Conservation (phyloP, 1,140 invertebrate genomes). For the Brachionus rubens region DNA sequence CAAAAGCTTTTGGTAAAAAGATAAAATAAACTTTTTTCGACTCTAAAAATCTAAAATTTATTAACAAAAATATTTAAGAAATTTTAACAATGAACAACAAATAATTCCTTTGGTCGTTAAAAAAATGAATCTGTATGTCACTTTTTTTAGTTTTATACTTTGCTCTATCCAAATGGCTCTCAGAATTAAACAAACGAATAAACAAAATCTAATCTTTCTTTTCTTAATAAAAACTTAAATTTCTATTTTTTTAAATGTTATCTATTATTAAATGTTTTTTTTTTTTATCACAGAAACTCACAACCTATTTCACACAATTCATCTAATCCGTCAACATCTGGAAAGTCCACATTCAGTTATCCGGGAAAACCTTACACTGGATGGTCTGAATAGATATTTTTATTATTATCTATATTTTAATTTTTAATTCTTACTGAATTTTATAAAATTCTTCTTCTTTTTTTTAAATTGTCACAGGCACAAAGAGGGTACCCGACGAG, state of each 20-base stretch:
- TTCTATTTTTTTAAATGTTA: neutral
- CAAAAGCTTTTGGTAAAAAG: too few species aligned
- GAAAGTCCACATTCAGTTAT: conserved; percentile 45
- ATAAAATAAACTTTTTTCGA: too few species aligned
- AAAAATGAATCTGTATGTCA: too few species aligned
- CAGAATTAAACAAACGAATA: too few species aligned
- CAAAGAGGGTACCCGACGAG: conserved; percentile 12
- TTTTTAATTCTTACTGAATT: neutral
- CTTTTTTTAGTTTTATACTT: too few species aligned
- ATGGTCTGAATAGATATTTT: neutral
- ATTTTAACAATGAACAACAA: too few species aligned
- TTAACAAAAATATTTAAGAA: too few species aligned
- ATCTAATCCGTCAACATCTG: conserved; percentile 40
- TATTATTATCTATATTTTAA: neutral
- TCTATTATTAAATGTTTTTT: neutral
- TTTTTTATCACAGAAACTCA: conserved; percentile 29
- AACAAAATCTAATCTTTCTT: too few species aligned
- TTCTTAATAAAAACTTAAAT: neutral
- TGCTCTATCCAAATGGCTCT: too few species aligned
- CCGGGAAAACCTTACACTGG: conserved; percentile 45
- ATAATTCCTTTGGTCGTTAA: too few species aligned
- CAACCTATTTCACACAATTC: conserved; percentile 40
- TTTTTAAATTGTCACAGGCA: too few species aligned
- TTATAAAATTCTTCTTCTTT: neutral
- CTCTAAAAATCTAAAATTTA: too few species aligned